These are phyloP conservation scores for Micrasema minimum DNA, from an alignment of 1,140 invertebrate genomes.

Conservation along the genomic window DNA sequence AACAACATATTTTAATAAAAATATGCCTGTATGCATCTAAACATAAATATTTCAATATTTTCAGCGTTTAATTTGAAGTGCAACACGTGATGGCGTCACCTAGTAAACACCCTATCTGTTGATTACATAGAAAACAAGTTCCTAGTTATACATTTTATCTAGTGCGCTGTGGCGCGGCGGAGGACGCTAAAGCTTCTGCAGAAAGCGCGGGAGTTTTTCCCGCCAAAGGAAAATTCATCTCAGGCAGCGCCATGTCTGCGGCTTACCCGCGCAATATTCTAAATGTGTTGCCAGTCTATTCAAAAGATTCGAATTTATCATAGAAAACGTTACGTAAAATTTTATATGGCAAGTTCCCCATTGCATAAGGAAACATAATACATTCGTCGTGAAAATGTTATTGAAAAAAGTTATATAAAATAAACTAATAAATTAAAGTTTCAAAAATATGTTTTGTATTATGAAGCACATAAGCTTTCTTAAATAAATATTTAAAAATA, in stretches of 20 bases:
- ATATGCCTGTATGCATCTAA: too few species aligned
- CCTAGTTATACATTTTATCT: conserved; percentile 8
- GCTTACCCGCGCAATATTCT: conserved; percentile 40
- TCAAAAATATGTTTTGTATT: too few species aligned
- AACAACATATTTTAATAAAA: not conserved
- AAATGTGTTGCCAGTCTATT: conserved; percentile 39
- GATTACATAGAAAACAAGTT: conserved; percentile 16
- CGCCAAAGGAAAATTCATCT: conserved; percentile 41
- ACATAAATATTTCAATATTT: too few species aligned
- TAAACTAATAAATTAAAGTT: too few species aligned
- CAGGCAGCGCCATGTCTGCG: conserved; percentile 39
- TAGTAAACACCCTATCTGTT: conserved; percentile 43
- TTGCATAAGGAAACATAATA: too few species aligned
- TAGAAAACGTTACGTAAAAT: conserved; percentile 23
- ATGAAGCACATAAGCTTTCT: too few species aligned
- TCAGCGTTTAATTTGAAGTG: too few species aligned
- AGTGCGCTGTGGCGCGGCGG: conserved; percentile 2
- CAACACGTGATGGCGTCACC: too few species aligned
- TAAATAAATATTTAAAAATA: too few species aligned
- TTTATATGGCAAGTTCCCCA: too few species aligned
- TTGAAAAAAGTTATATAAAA: too few species aligned
- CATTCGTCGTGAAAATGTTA: too few species aligned
- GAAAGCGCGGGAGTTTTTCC: conserved; percentile 26
- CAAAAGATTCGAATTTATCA: conserved; percentile 38
- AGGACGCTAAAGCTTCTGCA: conserved; percentile 19